Evolutionary conservation across 2,888 invertebrate genomes (phyloP), one percentile per base, ranked within the genome.

Genomic region (Ephialtes manifestator): DNA sequence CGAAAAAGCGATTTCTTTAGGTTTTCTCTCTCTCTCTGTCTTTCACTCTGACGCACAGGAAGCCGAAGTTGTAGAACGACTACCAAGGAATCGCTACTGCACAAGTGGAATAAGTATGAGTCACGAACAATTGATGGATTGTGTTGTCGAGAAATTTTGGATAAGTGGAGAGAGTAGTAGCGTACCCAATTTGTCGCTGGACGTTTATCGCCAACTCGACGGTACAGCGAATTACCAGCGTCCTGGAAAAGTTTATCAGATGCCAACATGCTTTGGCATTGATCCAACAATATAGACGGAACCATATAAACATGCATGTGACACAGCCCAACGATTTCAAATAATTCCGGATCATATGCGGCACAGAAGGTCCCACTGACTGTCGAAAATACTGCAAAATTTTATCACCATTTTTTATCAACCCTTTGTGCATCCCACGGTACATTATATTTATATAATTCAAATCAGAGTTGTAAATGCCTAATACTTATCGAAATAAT

Each of bases 251-350:
- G 35, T 39, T 65, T 60, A 83, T 76, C 78, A 80, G 81, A 79
- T 63, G 46, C 75, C 82, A 84, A 76, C 85, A 80, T 83, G 87
- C 85, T 39, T 1, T 84, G 85, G 80, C 85, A 46, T 58, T 80
- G 80, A 85, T 79, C 55, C 80, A 86, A 87, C 77, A 53, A 86
- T 84, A 81, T 83, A 65, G 70, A 81, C 78, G 63, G 43, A 72
- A 81, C 72, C 43, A 58, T 75, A 81, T 75, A 75, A 65, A 48
- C 85, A 85, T 85, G 85, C 85, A 79, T 79, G 74, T 80, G 78
- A 85, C 79, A 80, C 72, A 85, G 79, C 70, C 85, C 82, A 80
- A 76, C 82, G 70, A 82, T 79, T 72, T 46, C 31, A 35, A 63
- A 75, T 48, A 74, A 63, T 46, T 68, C 51, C 31, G n/a, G 31